Base-by-base conservation (phyloP, 2,888 invertebrate species). In the Slavum lentiscoides region DNA sequence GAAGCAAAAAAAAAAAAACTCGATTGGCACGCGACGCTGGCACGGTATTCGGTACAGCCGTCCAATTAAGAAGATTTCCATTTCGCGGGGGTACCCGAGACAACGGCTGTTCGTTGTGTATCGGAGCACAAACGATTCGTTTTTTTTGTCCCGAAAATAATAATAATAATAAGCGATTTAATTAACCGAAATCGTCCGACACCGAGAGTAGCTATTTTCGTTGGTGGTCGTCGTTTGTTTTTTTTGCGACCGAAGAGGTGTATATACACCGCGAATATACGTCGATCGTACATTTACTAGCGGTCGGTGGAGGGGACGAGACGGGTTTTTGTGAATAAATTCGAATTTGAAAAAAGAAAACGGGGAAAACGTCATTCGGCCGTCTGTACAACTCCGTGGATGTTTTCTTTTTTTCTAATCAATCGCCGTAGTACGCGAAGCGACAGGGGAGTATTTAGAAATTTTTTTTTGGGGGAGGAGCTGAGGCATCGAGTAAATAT, bases 111-210 rank as follows among this genome's bases (percentile, higher is more conserved):
- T 19, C 58, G 67, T 75, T 75, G 75, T 75, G 39, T 43, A 13
- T 1, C 19, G 21, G 58, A 43, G 9, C 39, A 66, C 66, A 58
- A 39, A 43, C 23, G 30, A 58, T 58, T 55, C 66, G 37, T 43
- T 75, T 58, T 75, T n/a, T 59, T 67, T 75, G n/a, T 43, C 39
- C 67, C 75, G 67, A 75, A 75, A 75, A 75, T 75, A 75, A 67
- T 30, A 30, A 30, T 30, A 30, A 30, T 30, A 30, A 30, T 30
- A 30, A 30, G 67, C 23, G 58, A 75, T 67, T 75, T 67, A 67
- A 75, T 75, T 67, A 75, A 58, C 55, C 37, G n/a, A 55, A 21
- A 19, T 58, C 43, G 43, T n/a, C 67, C 66, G 7, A 23, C 37
- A 39, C 39, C 39, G 3, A 21, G 7, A 39, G 17, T 39, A 58